Evolutionary conservation across 1,140 invertebrate species (phyloP), one percentile per base, ranked within the genome.

Genomic region (Tetranychus cinnabarinus): DNA sequence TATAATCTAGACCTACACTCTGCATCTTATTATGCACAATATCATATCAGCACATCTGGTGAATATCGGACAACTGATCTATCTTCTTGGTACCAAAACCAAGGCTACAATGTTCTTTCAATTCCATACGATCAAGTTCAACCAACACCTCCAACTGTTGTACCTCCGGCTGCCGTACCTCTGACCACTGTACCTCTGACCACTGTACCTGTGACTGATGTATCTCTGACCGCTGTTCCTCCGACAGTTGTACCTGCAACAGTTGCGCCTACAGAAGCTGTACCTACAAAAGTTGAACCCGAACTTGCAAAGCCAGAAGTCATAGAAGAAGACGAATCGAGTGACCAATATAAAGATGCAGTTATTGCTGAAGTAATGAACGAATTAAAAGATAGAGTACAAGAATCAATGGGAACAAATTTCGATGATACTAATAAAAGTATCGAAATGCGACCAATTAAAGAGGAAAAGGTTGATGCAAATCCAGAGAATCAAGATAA

Each of bases 11-110:
- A 54, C 60, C 33, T 31, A 8, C 31, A 62, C 6, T 33, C 54
- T 10, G 45, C 63, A 10, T 12, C 56, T 42, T 60, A 57, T 42
- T 57, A 56, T 59, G 63, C 63, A 7, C 57, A 64, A 36, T 64
- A 64, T 58, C 3, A 13, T n/a, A 60, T 64, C 34, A 13, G 58
- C 2, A 64, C 58, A 4, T 58, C 56, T 60, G 50, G 62, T 46
- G 63, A 64, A 42, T 64, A 62, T 48, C 39, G 34, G 31, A 12
- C 10, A 34, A 3, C 56, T 48, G 61, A 64, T n/a, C 8, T 62
- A 12, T 23, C 46, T 35, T 8, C 54, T 33, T 64, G 63, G 63
- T 13, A 56, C 1, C 12, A 55, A 37, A 5, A 61, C 34, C 36
- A 34, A 46, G 62, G 62, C 5, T 42, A 42, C 39, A 42, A 42